A percentile compares a stretch with the other conserved stretches of the same genome.
Conservation (phyloP, 1,140 invertebrate genomes). For the Chlorops oryzae region DNA sequence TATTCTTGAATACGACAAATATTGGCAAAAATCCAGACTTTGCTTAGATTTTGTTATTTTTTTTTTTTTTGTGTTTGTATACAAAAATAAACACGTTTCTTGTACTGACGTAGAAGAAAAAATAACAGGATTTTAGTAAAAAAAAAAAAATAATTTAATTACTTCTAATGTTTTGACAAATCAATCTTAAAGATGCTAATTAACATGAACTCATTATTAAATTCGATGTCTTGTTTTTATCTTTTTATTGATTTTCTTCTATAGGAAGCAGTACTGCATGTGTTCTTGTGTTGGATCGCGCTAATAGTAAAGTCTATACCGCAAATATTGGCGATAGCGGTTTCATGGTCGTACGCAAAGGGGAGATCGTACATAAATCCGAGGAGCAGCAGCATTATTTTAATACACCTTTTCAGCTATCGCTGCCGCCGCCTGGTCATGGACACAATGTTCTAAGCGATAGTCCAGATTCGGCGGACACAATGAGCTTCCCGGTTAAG, state of each 20-base stretch:
- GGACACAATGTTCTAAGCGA: conserved; percentile 79
- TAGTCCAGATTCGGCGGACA: conserved; percentile 87
- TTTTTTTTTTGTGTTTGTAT: no score
- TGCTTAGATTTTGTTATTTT: no score
- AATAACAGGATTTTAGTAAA: no score
- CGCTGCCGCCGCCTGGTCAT: conserved; percentile 83
- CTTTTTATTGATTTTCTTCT: conserved; percentile 30
- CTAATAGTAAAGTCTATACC: conserved; percentile 82
- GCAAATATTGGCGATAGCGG: conserved; percentile 99
- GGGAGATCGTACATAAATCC: conserved; percentile 81
- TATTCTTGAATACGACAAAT: no score
- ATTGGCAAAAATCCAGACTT: no score
- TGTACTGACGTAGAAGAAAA: no score
- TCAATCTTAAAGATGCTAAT: no score
- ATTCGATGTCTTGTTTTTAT: no score
- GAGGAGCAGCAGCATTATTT: conserved; percentile 98
- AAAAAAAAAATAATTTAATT: no score
- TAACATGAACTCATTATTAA: no score
- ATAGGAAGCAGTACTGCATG: conserved; percentile 95
- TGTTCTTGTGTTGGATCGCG: conserved; percentile 85
- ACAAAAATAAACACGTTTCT: no score
- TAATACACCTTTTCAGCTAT: conserved; percentile 96
- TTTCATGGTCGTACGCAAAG: conserved; percentile 84
- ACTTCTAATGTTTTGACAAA: no score
- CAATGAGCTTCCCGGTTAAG: conserved; percentile 82